Percentiles rank a stretch among this genome's conserved stretches.
phyloP scores from a whole-genome alignment of 2,888 invertebrate species.

The Diarsia brunnea region DNA sequence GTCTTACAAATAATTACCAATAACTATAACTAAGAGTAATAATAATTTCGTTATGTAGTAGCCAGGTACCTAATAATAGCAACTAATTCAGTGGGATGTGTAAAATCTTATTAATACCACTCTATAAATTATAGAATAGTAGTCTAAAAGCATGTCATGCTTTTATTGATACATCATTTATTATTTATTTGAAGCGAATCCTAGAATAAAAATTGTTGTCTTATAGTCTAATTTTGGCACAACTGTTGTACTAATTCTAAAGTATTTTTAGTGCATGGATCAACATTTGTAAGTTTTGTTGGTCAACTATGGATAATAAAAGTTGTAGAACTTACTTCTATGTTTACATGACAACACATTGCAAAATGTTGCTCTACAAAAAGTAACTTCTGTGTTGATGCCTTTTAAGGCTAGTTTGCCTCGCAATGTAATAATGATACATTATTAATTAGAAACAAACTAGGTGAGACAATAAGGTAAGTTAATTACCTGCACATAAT shows the following conservation, averaged over 20 bases:
- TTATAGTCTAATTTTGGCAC: constrained; percentile 44
- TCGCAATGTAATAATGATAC: constrained; percentile 51
- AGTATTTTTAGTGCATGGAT: background rate
- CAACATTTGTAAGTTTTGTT: background rate
- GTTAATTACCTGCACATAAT: background rate
- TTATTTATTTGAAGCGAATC: background rate
- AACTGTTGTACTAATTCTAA: constrained; percentile 8
- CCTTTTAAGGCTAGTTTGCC: constrained; percentile 10
- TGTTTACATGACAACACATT: background rate
- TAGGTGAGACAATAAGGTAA: background rate
- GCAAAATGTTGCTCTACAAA: background rate
- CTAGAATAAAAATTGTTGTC: background rate
- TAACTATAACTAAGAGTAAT: constrained; percentile 17
- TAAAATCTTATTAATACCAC: constrained; percentile 2
- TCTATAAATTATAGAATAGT: constrained; percentile 13
- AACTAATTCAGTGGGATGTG: constrained; percentile 33
- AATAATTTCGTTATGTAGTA: constrained; percentile 31
- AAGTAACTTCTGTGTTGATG: background rate
- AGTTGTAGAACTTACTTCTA: background rate
- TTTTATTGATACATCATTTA: background rate
- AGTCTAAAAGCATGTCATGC: background rate
- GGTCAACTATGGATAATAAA: background rate
- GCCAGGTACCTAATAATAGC: constrained; percentile 43
- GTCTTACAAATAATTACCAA: constrained; percentile 41
- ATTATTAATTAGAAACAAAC: constrained; percentile 50